Percentiles rank a stretch among this genome's conserved stretches.
Evolutionary conservation across 2,888 invertebrate species (phyloP).

Genomic region (Caenorhabditis wallacei): DNA sequence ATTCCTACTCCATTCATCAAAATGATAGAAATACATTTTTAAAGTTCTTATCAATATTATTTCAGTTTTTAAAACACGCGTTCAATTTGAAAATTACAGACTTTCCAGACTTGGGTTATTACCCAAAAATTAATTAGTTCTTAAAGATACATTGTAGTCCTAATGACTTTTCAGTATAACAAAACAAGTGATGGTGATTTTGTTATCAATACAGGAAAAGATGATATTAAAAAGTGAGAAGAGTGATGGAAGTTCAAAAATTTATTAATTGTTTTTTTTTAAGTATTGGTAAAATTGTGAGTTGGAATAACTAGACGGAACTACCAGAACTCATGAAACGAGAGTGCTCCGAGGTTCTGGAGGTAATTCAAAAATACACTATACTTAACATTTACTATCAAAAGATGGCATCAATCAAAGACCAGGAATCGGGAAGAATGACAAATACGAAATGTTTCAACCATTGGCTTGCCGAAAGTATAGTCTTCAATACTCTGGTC

Average conservation of each 20-base stretch:
- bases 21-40: not conserved
- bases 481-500: conserved; percentile 20
- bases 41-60: not conserved
- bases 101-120: conserved; percentile 18
- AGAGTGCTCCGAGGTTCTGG: not conserved
- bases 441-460: conserved; percentile 52
- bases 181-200: conserved; percentile 44
- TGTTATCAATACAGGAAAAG: conserved; percentile 46
- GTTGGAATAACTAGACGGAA: conserved; percentile 21
- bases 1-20: conserved; percentile 1
- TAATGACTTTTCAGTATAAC: conserved; percentile 35
- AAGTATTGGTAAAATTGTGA: conserved; percentile 27
- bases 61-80: not conserved
- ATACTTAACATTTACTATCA: not conserved
- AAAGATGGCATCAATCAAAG: conserved; percentile 33
- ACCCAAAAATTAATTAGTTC: not conserved
- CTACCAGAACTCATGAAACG: conserved; percentile 1
- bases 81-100: not conserved
- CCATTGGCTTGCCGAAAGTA: conserved; percentile 31
- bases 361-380: not conserved
- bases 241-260: not conserved
- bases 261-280: not conserved
- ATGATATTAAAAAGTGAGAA: conserved; percentile 36
- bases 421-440: conserved; percentile 40
- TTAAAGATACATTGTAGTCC: conserved; percentile 27